Percentiles rank a stretch among this genome's conserved stretches.
Conservation (phyloP, 2,888 invertebrate species). For the Leptopilina myrica region DNA sequence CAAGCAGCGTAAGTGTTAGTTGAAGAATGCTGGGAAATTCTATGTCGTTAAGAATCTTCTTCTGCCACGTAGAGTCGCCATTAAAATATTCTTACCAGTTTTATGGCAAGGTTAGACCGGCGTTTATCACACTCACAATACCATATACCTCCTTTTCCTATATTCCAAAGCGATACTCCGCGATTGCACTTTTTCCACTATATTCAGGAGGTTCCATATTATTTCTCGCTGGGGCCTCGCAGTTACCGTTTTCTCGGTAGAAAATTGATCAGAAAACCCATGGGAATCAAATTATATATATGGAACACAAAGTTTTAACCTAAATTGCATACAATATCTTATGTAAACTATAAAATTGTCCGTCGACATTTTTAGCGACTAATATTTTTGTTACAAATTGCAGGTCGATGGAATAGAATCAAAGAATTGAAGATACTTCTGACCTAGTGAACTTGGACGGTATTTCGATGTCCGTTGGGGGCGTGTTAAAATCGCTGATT, state of each 20-base stretch:
- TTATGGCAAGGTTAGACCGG: conserved; percentile 1
- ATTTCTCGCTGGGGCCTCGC: not conserved
- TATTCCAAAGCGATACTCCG: not conserved
- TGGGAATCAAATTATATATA: not conserved
- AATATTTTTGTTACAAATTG: too few species aligned
- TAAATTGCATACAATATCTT: conserved; percentile 3
- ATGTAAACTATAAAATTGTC: conserved; percentile 56
- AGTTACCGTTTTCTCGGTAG: not conserved
- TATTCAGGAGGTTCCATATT: not conserved
- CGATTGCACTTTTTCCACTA: conserved; percentile 14
- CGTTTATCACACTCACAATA: conserved; percentile 19
- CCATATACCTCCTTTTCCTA: conserved; percentile 4
- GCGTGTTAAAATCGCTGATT: too few species aligned
- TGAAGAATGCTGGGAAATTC: conserved; percentile 21
- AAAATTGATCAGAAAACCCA: too few species aligned
- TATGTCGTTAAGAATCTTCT: conserved; percentile 24
- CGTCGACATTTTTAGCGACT: conserved; percentile 46
- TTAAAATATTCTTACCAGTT: conserved; percentile 26
- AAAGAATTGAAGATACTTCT: too few species aligned
- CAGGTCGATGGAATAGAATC: too few species aligned
- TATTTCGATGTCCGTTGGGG: too few species aligned
- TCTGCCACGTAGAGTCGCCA: conserved; percentile 5
- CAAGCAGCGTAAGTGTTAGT: conserved; percentile 5
- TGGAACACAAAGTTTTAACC: not conserved
- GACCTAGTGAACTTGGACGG: too few species aligned